Conservation (phyloP, 1,140 invertebrate genomes). For the Drosophila nebulosa region DNA sequence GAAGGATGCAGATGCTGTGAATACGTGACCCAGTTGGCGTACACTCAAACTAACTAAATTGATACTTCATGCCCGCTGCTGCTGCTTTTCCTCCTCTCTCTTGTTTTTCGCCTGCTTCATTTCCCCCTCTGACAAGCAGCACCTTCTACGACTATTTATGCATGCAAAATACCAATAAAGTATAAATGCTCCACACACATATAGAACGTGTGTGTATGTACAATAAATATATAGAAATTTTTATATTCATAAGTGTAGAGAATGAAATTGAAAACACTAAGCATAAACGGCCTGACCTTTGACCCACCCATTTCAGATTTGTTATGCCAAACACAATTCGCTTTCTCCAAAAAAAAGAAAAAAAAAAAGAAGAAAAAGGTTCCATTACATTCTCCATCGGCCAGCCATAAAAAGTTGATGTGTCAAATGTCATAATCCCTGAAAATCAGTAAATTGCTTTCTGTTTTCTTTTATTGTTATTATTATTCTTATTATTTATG, state of each 20-base stretch:
- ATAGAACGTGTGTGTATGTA: constrained; percentile 2
- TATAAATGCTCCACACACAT: constrained; percentile 55
- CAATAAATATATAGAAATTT: constrained; percentile 23
- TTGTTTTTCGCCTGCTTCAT: background rate
- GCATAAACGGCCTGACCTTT: constrained; percentile 32
- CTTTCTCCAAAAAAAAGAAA: background rate
- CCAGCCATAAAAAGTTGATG: constrained; percentile 44
- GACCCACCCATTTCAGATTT: constrained; percentile 10
- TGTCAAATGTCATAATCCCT: constrained; percentile 56
- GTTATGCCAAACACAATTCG: constrained; percentile 10
- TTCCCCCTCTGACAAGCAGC: background rate
- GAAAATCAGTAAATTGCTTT: constrained; percentile 53
- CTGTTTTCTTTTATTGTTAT: constrained; percentile 18
- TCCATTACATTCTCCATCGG: background rate
- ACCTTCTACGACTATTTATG: constrained; percentile 43
- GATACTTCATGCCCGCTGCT: constrained; percentile 18
- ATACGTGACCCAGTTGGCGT: constrained; percentile 71
- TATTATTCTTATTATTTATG: constrained; percentile 58
- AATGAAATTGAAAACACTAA: constrained; percentile 46
- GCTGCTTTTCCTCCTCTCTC: background rate
- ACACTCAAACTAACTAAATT: constrained; percentile 39
- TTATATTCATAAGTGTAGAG: constrained; percentile 11
- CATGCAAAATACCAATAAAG: constrained; percentile 74
- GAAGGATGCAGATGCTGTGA: constrained; percentile 29
- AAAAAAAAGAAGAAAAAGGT: background rate